These are phyloP conservation scores for Menidia menidia DNA, from an alignment of 2,797 vertebrate species.

Conservation along the genomic window DNA sequence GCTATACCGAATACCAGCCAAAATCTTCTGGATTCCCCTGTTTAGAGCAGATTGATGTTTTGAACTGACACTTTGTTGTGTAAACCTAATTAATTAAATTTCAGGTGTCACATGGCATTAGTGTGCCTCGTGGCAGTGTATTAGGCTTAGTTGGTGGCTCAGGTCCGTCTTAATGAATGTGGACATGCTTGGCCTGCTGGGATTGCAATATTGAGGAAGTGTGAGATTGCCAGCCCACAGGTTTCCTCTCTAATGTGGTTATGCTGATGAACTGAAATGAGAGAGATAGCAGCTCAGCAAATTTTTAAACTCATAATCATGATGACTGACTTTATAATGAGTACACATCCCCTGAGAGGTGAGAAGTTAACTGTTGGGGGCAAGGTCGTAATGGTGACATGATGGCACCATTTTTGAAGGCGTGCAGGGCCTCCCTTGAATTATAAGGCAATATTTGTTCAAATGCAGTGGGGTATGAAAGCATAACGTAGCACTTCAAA, in stretches of 20 bases:
- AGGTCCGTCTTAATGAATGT: conserved; percentile 76
- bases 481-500: conserved; percentile 26
- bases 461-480: conserved; percentile 30
- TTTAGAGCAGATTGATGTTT: conserved; percentile 67
- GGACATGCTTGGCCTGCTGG: conserved; percentile 76
- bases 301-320: conserved; percentile 82
- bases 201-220: conserved; percentile 75
- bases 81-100: conserved; percentile 77
- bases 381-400: conserved; percentile 51
- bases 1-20: conserved; percentile 31
- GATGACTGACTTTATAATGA: conserved; percentile 82
- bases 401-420: conserved; percentile 53
- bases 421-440: conserved; percentile 33
- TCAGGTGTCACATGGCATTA: conserved; percentile 62
- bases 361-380: conserved; percentile 64
- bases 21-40: conserved; percentile 34
- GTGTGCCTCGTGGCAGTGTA: conserved; percentile 64
- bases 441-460: conserved; percentile 35
- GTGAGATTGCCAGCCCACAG: conserved; percentile 78
- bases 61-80: conserved; percentile 64
- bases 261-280: conserved; percentile 82
- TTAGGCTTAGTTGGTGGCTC: conserved; percentile 69
- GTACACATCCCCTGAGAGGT: conserved; percentile 69
- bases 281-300: conserved; percentile 77
- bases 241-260: conserved; percentile 80